Evolutionary conservation across 2,888 invertebrate species (phyloP), one percentile per base, ranked within the genome.

Genomic region (Omphaloscelis lunosa): DNA sequence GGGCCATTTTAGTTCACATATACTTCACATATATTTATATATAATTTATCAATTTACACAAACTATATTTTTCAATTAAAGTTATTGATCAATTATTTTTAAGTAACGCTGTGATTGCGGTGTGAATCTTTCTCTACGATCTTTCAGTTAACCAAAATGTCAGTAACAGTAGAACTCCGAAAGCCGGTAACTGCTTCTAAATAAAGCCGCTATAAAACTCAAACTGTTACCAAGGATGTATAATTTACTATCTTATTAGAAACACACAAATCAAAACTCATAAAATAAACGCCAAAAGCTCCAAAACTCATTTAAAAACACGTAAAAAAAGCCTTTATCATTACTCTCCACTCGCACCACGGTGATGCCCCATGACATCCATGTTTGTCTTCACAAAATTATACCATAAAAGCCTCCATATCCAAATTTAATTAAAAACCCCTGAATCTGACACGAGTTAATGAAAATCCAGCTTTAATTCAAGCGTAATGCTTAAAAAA

Each of bases 401-500:
- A 71, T 80, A 80, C 71, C 81, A 82, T 68, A 58, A 66, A 72
- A 39, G 29, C 63, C 27, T 56, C 48, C 76, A 66, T 70, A 83
- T 67, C 66, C 56, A n/a, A 53, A 79, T 73, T 80, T 87, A 88
- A 88, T 88, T 88, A 88, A 87, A 87, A 81, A 70, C 65, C 69
- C 68, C 75, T 84, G 82, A 75, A 73, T 75, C 70, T 85, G 80
- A 80, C 85, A 81, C 72, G 66, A 81, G 80, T 75, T 88, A 88
- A 88, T 88, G 85, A 82, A 82, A 84, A 80, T 73, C 80, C 88
- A 75, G 86, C 53, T 58, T 73, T 80, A 76, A 86, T 73, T 83
- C 71, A 79, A 48, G 74, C 48, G 53, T 63, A 84, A 79, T 75
- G 85, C 80, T 80, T 86, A 87, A 89, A 87, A 88, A 88, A 88